These are phyloP conservation scores for Arothron firmamentum DNA, from an alignment of 2,113 vertebrate genomes.

Conservation along the genomic window DNA sequence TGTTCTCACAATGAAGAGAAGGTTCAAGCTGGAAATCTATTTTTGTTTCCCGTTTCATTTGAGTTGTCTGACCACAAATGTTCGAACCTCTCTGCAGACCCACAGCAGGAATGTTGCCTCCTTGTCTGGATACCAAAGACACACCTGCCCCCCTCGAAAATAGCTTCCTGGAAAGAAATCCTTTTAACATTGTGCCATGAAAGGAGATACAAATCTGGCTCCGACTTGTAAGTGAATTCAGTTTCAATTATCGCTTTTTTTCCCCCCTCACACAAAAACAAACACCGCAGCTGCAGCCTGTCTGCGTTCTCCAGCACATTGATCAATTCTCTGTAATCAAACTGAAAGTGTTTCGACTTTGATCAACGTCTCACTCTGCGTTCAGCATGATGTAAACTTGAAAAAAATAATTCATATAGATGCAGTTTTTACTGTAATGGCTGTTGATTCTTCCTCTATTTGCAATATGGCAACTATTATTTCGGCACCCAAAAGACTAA, in stretches of 20 bases:
- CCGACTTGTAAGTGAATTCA: constrained; percentile 2
- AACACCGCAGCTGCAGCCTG: background rate
- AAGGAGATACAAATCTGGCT: constrained; percentile 10
- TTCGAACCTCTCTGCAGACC: constrained; percentile 15
- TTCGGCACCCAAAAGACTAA: background rate
- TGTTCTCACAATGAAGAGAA: constrained; percentile 3
- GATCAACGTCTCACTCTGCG: background rate
- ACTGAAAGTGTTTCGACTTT: background rate
- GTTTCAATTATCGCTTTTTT: constrained; percentile 12
- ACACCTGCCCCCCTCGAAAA: constrained; percentile 55
- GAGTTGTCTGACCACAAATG: constrained; percentile 55
- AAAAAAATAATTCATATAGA: background rate
- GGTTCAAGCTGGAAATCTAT: constrained; percentile 31
- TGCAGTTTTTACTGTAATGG: constrained; percentile 1
- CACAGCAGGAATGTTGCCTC: constrained; percentile 57
- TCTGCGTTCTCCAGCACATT: constrained; percentile 1
- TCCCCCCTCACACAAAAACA: constrained; percentile 2
- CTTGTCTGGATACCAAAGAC: constrained; percentile 58
- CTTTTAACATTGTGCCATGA: constrained; percentile 10
- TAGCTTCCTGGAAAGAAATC: constrained; percentile 45
- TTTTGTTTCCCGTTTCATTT: constrained; percentile 49
- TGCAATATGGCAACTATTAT: constrained; percentile 13
- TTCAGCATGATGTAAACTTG: background rate
- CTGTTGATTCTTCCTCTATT: constrained; percentile 21
- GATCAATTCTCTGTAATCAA: constrained; percentile 1